These are phyloP conservation scores for Tenthredo scrophulariae DNA, from an alignment of 2,888 invertebrate genomes.

Conservation along the genomic window DNA sequence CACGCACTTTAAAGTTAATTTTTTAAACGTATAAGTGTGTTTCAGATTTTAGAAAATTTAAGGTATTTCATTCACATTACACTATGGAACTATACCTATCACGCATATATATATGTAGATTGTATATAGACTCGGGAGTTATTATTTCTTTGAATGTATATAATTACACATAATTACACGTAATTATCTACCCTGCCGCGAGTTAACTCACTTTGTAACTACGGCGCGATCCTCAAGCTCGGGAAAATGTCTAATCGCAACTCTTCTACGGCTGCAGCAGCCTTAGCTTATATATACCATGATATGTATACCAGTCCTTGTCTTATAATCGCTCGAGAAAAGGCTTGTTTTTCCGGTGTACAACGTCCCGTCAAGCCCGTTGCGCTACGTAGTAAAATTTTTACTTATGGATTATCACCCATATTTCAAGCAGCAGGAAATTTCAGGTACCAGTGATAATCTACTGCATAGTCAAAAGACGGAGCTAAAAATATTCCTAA, in stretches of 20 bases:
- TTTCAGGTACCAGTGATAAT: not conserved
- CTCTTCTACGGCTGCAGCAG: not conserved
- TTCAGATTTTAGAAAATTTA: conserved; percentile 14
- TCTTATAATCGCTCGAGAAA: conserved; percentile 2
- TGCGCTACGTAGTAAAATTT: not conserved
- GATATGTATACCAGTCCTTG: not conserved
- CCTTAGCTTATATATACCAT: not conserved
- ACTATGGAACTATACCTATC: not conserved
- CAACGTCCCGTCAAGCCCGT: not conserved
- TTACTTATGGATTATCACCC: not conserved
- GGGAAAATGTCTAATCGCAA: conserved; percentile 18
- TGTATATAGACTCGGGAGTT: not conserved
- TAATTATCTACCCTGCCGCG: conserved; percentile 28
- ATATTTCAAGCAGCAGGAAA: not conserved
- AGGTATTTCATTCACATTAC: conserved; percentile 18
- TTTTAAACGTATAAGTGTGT: not conserved
- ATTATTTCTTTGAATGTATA: conserved; percentile 33
- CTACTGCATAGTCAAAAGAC: not conserved
- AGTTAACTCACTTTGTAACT: conserved; percentile 38
- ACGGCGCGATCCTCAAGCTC: not conserved
- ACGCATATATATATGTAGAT: not conserved
- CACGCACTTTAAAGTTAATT: not conserved
- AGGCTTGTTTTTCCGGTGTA: not conserved
- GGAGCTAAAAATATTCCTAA: not conserved
- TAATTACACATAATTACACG: conserved; percentile 30